Evolutionary conservation across 2,113 vertebrate species (phyloP).

Genomic region (Rhombomys opimus): DNA sequence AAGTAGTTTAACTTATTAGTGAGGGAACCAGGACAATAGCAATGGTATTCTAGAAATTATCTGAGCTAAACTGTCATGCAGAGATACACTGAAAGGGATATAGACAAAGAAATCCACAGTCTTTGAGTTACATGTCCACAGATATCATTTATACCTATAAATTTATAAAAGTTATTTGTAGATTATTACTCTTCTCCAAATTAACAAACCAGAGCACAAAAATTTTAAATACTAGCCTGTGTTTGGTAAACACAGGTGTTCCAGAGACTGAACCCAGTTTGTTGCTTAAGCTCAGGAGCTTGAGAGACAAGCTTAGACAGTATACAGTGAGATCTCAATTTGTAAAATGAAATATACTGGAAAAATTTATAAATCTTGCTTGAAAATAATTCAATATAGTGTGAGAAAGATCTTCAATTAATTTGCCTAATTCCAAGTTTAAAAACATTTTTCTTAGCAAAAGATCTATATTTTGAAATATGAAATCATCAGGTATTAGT

Average conservation of each 20-base stretch:
- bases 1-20: conserved; percentile 9
- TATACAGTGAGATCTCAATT: not conserved
- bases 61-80: not conserved
- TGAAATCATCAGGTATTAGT: not conserved
- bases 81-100: not conserved
- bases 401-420: not conserved
- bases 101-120: not conserved
- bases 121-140: not conserved
- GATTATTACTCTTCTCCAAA: not conserved
- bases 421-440: conserved; percentile 17
- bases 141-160: not conserved
- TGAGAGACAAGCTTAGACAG: not conserved
- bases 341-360: not conserved
- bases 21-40: not conserved
- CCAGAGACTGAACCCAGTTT: not conserved
- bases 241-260: too few species aligned
- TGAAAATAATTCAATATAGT: not conserved
- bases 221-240: not conserved
- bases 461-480: not conserved
- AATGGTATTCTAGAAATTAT: not conserved
- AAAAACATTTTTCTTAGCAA: conserved; percentile 3
- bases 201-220: not conserved
- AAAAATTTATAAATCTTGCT: not conserved
- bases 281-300: too few species aligned
- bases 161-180: not conserved